A percentile compares a stretch with the other conserved stretches of the same genome.
Evolutionary conservation across 2,888 invertebrate genomes (phyloP).

Genomic region (Athrips mouffetella): DNA sequence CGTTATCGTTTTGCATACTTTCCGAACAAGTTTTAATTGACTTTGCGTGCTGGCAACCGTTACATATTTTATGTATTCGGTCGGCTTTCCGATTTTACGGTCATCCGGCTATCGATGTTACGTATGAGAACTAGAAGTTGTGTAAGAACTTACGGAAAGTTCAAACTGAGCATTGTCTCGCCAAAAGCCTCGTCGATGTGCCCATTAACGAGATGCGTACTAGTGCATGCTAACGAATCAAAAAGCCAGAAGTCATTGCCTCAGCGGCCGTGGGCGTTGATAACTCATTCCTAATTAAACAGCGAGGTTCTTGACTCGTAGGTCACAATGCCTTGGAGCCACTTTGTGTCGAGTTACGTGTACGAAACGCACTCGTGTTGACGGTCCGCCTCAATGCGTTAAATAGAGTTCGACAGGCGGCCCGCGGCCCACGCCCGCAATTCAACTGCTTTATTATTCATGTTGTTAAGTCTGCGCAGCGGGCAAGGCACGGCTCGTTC

Average conservation of each 20-base stretch:
- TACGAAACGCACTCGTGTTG: conserved; percentile 36
- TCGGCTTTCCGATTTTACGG: conserved; percentile 8
- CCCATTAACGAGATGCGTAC: conserved; percentile 30
- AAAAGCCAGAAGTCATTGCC: conserved; percentile 63
- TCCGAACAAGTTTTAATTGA: conserved; percentile 17
- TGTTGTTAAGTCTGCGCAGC: conserved; percentile 41
- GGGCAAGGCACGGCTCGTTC: conserved; percentile 36
- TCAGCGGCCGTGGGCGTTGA: conserved; percentile 58
- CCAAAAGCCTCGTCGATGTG: background rate
- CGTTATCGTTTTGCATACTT: conserved; percentile 17
- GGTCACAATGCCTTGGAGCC: conserved; percentile 18
- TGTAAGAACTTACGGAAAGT: conserved; percentile 19
- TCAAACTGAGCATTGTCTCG: background rate
- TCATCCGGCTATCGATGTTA: conserved; percentile 2
- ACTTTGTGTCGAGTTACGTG: conserved; percentile 32
- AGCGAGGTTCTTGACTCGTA: conserved; percentile 63
- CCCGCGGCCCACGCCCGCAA: conserved; percentile 37
- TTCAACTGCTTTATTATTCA: conserved; percentile 39
- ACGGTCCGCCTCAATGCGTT: conserved; percentile 25
- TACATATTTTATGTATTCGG: conserved; percentile 12
- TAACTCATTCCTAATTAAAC: conserved; percentile 70
- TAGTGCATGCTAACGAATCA: conserved; percentile 59
- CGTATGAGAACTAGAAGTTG: conserved; percentile 15
- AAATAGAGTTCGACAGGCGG: conserved; percentile 30
- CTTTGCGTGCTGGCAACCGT: conserved; percentile 6